A percentile compares a stretch with the other conserved stretches of the same genome.
Evolutionary conservation across 1,140 invertebrate genomes (phyloP).

Genomic region (Tetramorium simillimum): DNA sequence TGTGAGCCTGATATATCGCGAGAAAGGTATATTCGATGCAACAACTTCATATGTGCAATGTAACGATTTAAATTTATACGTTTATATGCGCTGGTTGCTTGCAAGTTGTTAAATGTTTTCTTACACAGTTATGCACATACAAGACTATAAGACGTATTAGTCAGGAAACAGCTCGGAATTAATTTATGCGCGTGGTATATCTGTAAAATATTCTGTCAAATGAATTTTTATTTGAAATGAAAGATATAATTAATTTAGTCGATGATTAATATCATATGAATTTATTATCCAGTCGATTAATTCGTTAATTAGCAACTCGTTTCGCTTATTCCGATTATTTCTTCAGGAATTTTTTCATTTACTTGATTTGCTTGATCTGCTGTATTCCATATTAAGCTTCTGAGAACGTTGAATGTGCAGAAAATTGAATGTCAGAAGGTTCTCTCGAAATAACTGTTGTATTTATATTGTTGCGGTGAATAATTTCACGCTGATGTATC

Average conservation of each 20-base stretch:
- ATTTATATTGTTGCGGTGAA: too few relatives aligned
- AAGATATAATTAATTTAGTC: not conserved
- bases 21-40: conserved; percentile 39
- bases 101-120: not conserved
- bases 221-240: not conserved
- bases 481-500: too few relatives aligned
- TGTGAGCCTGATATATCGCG: not conserved
- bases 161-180: not conserved
- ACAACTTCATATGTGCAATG: conserved; percentile 27
- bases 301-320: not conserved
- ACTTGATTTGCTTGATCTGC: conserved; percentile 75
- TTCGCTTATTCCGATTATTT: conserved; percentile 76
- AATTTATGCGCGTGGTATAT: not conserved
- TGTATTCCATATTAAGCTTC: too few relatives aligned
- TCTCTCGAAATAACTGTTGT: too few relatives aligned
- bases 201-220: conserved; percentile 24
- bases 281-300: not conserved
- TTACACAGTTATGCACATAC: not conserved
- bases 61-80: conserved; percentile 2
- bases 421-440: too few relatives aligned
- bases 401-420: too few relatives aligned
- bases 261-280: not conserved
- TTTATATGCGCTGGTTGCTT: not conserved
- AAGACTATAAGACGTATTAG: not conserved
- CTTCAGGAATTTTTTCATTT: conserved; percentile 89